phyloP scores from a whole-genome alignment of 2,113 vertebrate species.

The Cryptotis parvus region DNA sequence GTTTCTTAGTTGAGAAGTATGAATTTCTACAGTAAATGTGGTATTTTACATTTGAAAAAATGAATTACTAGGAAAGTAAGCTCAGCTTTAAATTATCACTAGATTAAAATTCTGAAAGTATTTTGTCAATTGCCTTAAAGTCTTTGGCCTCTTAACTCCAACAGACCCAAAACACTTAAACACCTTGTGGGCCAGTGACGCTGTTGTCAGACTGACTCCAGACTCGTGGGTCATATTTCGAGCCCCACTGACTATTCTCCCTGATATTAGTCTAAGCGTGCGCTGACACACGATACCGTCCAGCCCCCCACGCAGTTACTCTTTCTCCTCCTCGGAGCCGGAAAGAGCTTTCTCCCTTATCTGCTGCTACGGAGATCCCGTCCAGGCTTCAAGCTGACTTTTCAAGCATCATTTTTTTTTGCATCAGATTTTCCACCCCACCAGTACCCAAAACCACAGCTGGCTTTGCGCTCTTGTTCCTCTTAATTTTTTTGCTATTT shows the following conservation, averaged over 20 bases:
- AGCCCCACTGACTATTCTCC: not conserved
- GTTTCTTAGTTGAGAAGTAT: too few relatives aligned
- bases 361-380: conserved; percentile 9
- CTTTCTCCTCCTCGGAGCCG: not conserved
- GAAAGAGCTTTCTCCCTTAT: not conserved
- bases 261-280: not conserved
- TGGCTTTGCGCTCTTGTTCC: not conserved
- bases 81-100: conserved; percentile 28
- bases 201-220: not conserved
- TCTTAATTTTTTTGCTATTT: conserved; percentile 18
- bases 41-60: too few relatives aligned
- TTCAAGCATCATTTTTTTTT: not conserved
- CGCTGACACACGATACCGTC: not conserved
- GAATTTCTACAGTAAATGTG: too few relatives aligned
- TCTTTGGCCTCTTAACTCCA: conserved; percentile 1
- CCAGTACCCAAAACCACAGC: not conserved
- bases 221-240: not conserved
- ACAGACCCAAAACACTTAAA: not conserved
- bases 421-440: not conserved
- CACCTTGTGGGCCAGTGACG: not conserved
- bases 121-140: conserved; percentile 3
- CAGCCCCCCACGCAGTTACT: not conserved
- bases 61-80: not conserved
- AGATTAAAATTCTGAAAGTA: conserved; percentile 27
- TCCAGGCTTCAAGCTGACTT: not conserved